Conservation (phyloP, 2,113 vertebrate genomes). For the Acanthochromis polyacanthus region DNA sequence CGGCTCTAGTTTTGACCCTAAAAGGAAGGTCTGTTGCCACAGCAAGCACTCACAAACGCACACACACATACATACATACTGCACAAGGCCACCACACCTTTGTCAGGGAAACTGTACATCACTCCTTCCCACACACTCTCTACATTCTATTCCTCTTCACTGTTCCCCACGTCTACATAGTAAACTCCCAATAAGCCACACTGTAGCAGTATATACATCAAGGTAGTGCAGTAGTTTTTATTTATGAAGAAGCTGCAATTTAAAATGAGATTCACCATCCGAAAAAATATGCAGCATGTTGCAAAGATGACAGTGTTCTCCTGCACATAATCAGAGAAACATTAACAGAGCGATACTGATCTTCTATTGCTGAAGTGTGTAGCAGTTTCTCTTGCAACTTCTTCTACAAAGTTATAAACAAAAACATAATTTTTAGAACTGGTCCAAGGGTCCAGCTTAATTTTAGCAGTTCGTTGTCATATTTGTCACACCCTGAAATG, state of each 20-base stretch:
- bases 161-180: neutral
- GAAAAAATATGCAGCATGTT: no score
- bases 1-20: conserved; percentile 56
- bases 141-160: neutral
- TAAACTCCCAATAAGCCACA: neutral
- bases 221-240: neutral
- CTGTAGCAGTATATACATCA: neutral
- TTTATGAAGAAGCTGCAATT: neutral
- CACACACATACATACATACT: conserved; percentile 13
- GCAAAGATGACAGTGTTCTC: neutral
- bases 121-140: conserved; percentile 16
- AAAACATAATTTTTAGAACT: neutral
- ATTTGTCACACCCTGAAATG: conserved; percentile 21
- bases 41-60: conserved; percentile 7
- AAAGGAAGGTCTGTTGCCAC: conserved; percentile 49
- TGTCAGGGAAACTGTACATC: conserved; percentile 15
- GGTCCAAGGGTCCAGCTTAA: neutral
- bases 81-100: conserved; percentile 16
- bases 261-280: neutral
- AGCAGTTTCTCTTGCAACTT: neutral
- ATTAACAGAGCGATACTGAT: neutral
- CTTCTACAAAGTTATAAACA: neutral
- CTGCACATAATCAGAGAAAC: neutral
- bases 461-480: neutral
- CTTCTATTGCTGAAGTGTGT: neutral